These are phyloP conservation scores for Protobothrops mucrosquamatus DNA, from an alignment of 2,113 vertebrate genomes.

Conservation along the genomic window DNA sequence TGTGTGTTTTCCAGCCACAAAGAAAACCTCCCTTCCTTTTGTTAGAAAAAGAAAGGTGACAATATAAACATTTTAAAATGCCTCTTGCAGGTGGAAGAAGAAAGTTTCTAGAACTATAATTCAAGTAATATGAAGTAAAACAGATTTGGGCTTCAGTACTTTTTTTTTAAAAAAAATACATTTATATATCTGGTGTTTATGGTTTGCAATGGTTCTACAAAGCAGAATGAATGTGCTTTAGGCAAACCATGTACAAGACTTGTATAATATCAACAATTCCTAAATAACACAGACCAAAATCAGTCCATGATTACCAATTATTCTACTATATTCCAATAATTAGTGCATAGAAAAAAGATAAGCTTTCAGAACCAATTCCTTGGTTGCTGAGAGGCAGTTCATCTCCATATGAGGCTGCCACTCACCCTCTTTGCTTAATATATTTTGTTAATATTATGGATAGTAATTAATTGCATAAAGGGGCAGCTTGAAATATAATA, in stretches of 20 bases:
- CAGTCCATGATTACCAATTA: neutral
- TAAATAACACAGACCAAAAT: neutral
- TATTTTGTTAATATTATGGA: neutral
- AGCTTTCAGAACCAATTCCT: neutral
- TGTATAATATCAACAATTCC: neutral
- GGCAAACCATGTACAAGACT: neutral
- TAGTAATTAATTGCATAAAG: neutral
- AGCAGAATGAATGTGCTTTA: neutral
- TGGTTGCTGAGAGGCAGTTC: neutral
- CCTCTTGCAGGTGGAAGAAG: neutral
- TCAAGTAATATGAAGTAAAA: neutral
- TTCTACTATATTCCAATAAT: constrained; percentile 3
- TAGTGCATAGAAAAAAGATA: neutral
- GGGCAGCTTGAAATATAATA: neutral
- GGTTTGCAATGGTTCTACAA: neutral
- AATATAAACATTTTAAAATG: neutral
- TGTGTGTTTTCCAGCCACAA: no score
- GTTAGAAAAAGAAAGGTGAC: neutral
- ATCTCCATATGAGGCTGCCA: neutral
- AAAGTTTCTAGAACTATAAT: neutral
- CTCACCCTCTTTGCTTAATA: neutral
- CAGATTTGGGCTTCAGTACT: neutral
- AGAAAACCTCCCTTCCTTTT: neutral
- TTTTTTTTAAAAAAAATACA: neutral
- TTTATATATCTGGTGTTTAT: neutral